Evolutionary conservation across 2,888 invertebrate species (phyloP).

Genomic region (Agrypnus murinus): DNA sequence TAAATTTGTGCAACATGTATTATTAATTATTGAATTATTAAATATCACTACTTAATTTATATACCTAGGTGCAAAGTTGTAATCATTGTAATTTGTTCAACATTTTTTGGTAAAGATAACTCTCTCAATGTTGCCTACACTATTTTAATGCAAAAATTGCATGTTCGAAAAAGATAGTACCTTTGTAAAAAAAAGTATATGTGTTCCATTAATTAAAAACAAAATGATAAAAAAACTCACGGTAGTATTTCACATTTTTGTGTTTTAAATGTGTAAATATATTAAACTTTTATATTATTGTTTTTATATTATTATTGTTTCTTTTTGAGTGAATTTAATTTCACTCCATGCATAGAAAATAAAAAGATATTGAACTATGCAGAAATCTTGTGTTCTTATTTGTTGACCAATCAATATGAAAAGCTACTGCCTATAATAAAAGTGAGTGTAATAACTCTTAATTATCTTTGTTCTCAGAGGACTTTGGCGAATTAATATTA

Average conservation of each 20-base stretch:
- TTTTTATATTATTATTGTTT: slow-evolving; percentile 66
- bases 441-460: too few relatives aligned
- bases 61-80: slow-evolving; percentile 9
- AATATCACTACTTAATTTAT: neutral
- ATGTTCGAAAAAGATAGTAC: slow-evolving; percentile 66
- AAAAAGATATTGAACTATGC: slow-evolving; percentile 11
- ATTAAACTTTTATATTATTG: slow-evolving; percentile 66
- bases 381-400: neutral
- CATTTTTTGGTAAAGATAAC: slow-evolving; percentile 47
- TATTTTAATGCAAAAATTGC: slow-evolving; percentile 66
- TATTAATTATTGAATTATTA: slow-evolving; percentile 6
- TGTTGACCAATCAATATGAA: neutral
- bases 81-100: slow-evolving; percentile 42
- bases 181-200: slow-evolving; percentile 68
- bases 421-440: too few relatives aligned
- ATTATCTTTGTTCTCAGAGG: too few relatives aligned
- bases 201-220: slow-evolving; percentile 60
- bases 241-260: slow-evolving; percentile 60
- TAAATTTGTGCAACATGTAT: slow-evolving; percentile 16
- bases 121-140: slow-evolving; percentile 68
- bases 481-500: too few relatives aligned
- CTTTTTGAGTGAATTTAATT: slow-evolving; percentile 35
- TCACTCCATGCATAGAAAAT: slow-evolving; percentile 22
- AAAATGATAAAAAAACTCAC: slow-evolving; percentile 38
- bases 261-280: slow-evolving; percentile 68